Conservation (phyloP, 2,113 vertebrate species). For the Eretmochelys imbricata region DNA sequence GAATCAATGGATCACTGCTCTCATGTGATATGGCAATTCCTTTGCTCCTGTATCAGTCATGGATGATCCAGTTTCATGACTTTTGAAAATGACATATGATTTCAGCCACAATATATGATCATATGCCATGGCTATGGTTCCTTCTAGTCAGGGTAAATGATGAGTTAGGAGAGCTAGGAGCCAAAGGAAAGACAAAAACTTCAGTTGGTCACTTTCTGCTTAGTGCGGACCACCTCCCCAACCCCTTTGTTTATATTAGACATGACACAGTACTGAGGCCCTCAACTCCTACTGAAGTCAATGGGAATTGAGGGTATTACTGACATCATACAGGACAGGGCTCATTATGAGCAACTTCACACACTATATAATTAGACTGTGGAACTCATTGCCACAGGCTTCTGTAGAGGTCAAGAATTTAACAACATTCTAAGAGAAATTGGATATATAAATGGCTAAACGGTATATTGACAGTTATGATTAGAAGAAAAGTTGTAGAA, state of each 20-base stretch:
- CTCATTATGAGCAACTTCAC: background rate
- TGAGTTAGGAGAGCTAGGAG: background rate
- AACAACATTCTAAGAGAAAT: background rate
- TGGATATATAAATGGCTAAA: background rate
- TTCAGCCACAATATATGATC: background rate
- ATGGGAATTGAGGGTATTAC: rapidly evolving
- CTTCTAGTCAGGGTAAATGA: background rate
- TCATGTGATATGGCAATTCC: background rate
- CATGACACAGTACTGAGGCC: background rate
- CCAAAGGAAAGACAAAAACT: background rate
- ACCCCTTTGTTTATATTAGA: background rate
- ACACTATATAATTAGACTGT: background rate
- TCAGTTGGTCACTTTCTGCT: background rate
- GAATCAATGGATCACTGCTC: background rate
- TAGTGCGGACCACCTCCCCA: background rate
- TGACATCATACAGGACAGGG: background rate
- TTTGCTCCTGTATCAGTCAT: background rate
- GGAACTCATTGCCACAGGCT: background rate
- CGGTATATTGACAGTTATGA: background rate
- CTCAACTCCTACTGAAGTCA: background rate
- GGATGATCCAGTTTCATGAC: background rate
- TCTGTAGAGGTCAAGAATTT: background rate
- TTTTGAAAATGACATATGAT: background rate
- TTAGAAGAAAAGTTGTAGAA: background rate
- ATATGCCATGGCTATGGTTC: background rate